These are phyloP conservation scores for Atta colombica DNA, from an alignment of 1,140 invertebrate species.

Conservation along the genomic window DNA sequence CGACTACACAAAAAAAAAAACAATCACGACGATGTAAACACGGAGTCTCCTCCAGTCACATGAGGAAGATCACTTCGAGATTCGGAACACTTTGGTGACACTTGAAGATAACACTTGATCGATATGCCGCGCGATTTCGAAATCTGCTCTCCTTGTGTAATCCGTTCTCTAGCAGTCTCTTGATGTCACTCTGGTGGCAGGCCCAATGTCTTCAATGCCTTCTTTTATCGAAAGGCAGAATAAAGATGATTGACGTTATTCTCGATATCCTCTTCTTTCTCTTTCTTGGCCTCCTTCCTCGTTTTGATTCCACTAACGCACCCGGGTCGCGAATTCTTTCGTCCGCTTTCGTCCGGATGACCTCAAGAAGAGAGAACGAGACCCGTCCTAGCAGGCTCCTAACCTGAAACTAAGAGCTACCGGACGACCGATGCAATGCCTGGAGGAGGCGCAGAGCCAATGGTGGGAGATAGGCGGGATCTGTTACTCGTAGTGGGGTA, in stretches of 20 bases:
- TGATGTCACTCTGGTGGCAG: constrained; percentile 14
- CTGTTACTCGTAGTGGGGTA: constrained; percentile 73
- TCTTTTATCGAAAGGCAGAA: neutral
- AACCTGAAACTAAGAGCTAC: constrained; percentile 87
- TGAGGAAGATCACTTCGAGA: constrained; percentile 49
- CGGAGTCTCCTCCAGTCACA: constrained; percentile 53
- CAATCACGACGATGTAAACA: constrained; percentile 53
- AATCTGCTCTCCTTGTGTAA: constrained; percentile 51
- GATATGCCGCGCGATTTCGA: constrained; percentile 39
- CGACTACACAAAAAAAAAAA: constrained; percentile 39
- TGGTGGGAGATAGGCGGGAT: constrained; percentile 80
- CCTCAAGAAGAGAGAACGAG: constrained; percentile 82
- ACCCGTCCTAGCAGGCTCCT: constrained; percentile 87
- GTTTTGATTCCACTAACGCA: constrained; percentile 43
- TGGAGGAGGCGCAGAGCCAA: constrained; percentile 83
- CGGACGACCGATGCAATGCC: constrained; percentile 85
- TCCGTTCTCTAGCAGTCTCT: constrained; percentile 49
- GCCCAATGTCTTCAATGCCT: constrained; percentile 4
- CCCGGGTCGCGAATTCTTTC: constrained; percentile 52
- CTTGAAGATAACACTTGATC: constrained; percentile 41
- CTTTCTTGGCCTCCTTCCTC: constrained; percentile 60
- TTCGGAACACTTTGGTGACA: constrained; percentile 62
- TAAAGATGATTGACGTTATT: neutral
- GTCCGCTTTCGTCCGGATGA: constrained; percentile 63
- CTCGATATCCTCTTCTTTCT: constrained; percentile 60